Evolutionary conservation across 2,113 vertebrate species (phyloP).

Genomic region (Rhegmatorhina hoffmannsi): DNA sequence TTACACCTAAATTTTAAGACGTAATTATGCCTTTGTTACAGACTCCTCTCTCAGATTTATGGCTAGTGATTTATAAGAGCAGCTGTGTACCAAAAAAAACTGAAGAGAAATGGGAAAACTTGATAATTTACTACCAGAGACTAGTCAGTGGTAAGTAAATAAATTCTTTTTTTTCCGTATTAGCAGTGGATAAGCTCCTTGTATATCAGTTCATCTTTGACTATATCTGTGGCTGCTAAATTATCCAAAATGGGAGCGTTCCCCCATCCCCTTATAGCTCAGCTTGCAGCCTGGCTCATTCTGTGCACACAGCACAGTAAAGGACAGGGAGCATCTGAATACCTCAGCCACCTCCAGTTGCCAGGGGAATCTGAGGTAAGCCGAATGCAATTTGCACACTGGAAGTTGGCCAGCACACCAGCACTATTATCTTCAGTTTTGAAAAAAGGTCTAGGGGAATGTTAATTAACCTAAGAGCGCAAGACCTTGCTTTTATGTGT

Average conservation of each 20-base stretch:
- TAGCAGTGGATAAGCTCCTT: neutral
- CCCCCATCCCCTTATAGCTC: neutral
- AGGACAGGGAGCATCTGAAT: neutral
- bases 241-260: neutral
- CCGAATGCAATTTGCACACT: constrained; percentile 46
- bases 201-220: neutral
- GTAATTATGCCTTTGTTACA: constrained; percentile 21
- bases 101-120: constrained; percentile 7
- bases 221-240: neutral
- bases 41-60: constrained; percentile 17
- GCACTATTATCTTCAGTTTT: constrained; percentile 58
- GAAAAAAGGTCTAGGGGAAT: constrained; percentile 45
- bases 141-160: constrained; percentile 6
- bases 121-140: constrained; percentile 11
- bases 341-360: constrained; percentile 24
- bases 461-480: constrained; percentile 55
- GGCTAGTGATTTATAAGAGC: constrained; percentile 39
- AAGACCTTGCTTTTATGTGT: constrained; percentile 68
- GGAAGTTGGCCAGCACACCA: constrained; percentile 53
- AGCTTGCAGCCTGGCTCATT: neutral
- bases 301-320: neutral
- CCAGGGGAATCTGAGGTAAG: constrained; percentile 31
- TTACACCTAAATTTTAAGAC: neutral
- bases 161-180: neutral
- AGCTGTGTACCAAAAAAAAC: constrained; percentile 21